Percentiles rank a stretch among this genome's conserved stretches.
These are phyloP conservation scores for Gonioctena quinquepunctata DNA, from an alignment of 1,140 invertebrate species.

Conservation along the genomic window DNA sequence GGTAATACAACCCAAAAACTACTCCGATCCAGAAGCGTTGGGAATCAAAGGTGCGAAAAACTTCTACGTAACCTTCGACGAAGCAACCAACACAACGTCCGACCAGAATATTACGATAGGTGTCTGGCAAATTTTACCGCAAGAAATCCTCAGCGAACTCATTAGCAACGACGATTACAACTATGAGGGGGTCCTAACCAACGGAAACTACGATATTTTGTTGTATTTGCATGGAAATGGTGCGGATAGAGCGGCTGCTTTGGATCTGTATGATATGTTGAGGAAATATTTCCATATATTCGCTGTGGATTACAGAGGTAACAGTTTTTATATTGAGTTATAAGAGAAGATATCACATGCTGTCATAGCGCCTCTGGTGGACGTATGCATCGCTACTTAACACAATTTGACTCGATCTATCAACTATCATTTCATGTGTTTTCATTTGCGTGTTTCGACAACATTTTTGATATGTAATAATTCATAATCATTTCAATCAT, in stretches of 20 bases:
- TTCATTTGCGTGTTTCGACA: no score
- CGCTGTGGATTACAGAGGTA: slow-evolving; percentile 88
- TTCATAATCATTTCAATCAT: no score
- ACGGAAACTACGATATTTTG: slow-evolving; percentile 62
- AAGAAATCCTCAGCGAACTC: slow-evolving; percentile 41
- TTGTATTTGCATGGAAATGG: slow-evolving; percentile 92
- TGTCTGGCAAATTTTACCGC: slow-evolving; percentile 60
- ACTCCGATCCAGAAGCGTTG: slow-evolving; percentile 46
- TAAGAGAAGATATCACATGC: no score
- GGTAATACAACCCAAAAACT: slow-evolving; percentile 33
- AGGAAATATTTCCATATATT: slow-evolving; percentile 82
- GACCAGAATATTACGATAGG: slow-evolving; percentile 59
- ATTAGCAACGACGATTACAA: slow-evolving; percentile 41
- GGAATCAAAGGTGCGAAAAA: slow-evolving; percentile 68
- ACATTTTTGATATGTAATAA: no score
- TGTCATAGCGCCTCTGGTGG: no score
- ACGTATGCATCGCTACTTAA: no score
- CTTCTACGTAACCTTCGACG: slow-evolving; percentile 71
- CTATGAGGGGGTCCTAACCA: slow-evolving; percentile 42
- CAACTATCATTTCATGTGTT: no score
- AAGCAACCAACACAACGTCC: slow-evolving; percentile 39
- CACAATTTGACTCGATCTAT: no score
- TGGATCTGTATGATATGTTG: slow-evolving; percentile 83
- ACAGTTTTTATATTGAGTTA: background rate
- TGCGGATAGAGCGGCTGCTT: slow-evolving; percentile 73